phyloP scores from a whole-genome alignment of 1,140 invertebrate genomes.

The Drosophila arizonae region DNA sequence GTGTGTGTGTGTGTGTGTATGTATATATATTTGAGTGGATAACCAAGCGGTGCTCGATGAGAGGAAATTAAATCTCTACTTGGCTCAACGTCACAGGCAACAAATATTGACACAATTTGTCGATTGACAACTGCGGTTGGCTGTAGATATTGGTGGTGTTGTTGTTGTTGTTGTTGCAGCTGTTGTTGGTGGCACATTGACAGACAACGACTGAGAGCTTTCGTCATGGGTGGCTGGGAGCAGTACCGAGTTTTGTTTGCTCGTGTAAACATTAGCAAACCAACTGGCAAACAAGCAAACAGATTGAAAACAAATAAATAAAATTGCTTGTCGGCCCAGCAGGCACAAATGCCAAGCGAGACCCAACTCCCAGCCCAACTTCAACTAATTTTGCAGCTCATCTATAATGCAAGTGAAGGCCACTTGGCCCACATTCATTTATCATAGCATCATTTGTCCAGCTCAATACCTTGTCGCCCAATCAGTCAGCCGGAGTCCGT shows the following conservation, averaged over 20 bases:
- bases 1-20: constrained; percentile 1
- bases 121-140: constrained; percentile 51
- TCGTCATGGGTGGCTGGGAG: background rate
- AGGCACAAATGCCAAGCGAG: constrained; percentile 14
- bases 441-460: constrained; percentile 31
- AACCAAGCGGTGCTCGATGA: constrained; percentile 53
- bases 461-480: constrained; percentile 32
- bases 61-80: constrained; percentile 77
- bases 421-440: constrained; percentile 24
- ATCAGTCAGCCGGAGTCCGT: constrained; percentile 4
- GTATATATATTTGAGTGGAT: constrained; percentile 18
- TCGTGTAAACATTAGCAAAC: constrained; percentile 80
- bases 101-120: constrained; percentile 79
- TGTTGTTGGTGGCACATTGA: constrained; percentile 14
- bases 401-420: constrained; percentile 50
- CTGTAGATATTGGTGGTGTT: constrained; percentile 1
- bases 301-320: constrained; percentile 81
- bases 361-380: constrained; percentile 18
- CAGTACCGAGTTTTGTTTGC: constrained; percentile 53
- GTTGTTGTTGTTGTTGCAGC: background rate
- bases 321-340: constrained; percentile 52
- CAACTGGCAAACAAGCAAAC: constrained; percentile 78
- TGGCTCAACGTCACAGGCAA: constrained; percentile 70
- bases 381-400: constrained; percentile 7
- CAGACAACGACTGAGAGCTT: constrained; percentile 21